These are phyloP conservation scores for Drosophila aff. DNA, from an alignment of 1,140 invertebrate genomes.

Conservation along the genomic window DNA sequence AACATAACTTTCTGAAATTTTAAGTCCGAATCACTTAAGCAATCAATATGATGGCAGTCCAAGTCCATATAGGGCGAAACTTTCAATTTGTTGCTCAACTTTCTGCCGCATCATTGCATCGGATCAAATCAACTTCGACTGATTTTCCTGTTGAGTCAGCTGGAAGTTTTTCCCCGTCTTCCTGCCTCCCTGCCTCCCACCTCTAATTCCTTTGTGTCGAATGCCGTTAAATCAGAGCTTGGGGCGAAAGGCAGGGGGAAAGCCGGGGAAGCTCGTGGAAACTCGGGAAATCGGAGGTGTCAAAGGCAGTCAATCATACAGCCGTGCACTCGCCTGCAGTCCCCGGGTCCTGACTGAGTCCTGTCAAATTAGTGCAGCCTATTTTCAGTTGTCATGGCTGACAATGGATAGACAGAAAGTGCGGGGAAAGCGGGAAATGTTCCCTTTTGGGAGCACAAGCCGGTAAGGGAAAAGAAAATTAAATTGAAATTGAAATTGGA, in stretches of 20 bases:
- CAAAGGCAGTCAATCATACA: conserved; percentile 41
- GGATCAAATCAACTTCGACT: conserved; percentile 42
- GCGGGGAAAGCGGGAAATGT: neutral
- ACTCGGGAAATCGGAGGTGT: conserved; percentile 12
- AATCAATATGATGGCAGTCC: neutral
- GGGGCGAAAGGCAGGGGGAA: neutral
- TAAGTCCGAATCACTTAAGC: neutral
- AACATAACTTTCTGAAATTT: neutral
- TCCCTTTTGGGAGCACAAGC: too few species aligned
- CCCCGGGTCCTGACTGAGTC: conserved; percentile 6
- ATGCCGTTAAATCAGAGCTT: conserved; percentile 9
- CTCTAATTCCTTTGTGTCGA: conserved; percentile 19
- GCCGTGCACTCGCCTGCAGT: conserved; percentile 25
- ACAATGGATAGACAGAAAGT: neutral
- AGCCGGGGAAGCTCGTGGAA: too few species aligned
- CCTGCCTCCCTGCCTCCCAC: neutral
- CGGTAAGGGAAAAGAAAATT: neutral
- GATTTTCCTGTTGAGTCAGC: conserved; percentile 49
- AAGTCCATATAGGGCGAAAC: neutral
- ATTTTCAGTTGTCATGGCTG: conserved; percentile 23
- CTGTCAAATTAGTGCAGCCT: conserved; percentile 63
- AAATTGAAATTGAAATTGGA: neutral
- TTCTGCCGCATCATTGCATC: conserved; percentile 42
- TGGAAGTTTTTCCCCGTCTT: conserved; percentile 13
- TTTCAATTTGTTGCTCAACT: conserved; percentile 40